Evolutionary conservation across 2,888 invertebrate genomes (phyloP), one percentile per base, ranked within the genome.

Genomic region (Brachypalpus laphriformis): DNA sequence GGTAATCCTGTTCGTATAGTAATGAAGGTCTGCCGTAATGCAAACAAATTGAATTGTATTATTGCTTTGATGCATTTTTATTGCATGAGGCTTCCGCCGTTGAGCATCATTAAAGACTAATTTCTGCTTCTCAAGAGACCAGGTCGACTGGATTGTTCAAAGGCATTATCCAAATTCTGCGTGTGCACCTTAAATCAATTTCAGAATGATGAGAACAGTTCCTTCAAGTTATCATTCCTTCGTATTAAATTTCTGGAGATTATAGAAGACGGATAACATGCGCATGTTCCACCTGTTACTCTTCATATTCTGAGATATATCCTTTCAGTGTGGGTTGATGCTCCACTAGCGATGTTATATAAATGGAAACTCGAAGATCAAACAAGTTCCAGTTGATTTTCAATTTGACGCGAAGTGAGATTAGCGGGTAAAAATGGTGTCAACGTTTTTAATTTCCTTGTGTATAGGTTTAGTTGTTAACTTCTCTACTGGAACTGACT

Each of bases 341-440:
- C 28, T 18, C n/a, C 18, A 14, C 20, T 31, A n/a, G 37, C 66
- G 54, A 49, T 45, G 68, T 56, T 70, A 61, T 85, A 85, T 85
- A 85, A 85, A 54, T 49, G 22, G 3, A 9, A 59, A n/a, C 57
- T 63, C 22, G 18, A 75, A 65, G 34, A 71, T 66, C 75, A 66
- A 66, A 45, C 22, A 42, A 16, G 59, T 71, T 75, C 76, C 85
- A 85, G 85, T 85, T 85, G 81, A 47, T 66, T 76, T 81, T 61
- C 9, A 66, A 66, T 71, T 66, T 42, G 20, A 49, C 16, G 49
- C 14, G 18, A 54, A 40, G 61, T 56, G 6, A 54, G 47, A 37
- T 40, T 34, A 56, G 3, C 2, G 11, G 18, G 20, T 28, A 31
- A 61, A 37, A 59, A 77, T 81, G 83, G 14, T 61, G 7, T 37